Conservation (phyloP, 2,888 invertebrate species). For the Melipona bicolor region DNA sequence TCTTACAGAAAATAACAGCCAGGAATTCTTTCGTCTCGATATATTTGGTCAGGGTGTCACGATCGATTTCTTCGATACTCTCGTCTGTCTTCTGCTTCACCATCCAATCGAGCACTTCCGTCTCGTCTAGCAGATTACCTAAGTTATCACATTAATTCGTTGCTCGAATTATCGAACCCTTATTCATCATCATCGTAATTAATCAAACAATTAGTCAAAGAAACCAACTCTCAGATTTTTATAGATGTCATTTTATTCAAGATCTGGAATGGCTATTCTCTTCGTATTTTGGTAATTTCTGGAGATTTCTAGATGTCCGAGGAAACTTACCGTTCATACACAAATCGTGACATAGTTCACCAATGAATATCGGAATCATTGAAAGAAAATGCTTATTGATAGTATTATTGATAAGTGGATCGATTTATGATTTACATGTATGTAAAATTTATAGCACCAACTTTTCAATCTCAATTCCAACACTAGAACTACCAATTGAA, state of each 20-base stretch:
- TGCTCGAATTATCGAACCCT: constrained; percentile 13
- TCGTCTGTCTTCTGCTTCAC: constrained; percentile 95
- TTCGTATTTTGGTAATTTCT: constrained; percentile 2
- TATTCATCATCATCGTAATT: not conserved
- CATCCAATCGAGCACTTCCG: constrained; percentile 95
- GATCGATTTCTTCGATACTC: constrained; percentile 95
- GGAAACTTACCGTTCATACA: constrained; percentile 35
- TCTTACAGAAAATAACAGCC: constrained; percentile 96
- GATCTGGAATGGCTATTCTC: constrained; percentile 72
- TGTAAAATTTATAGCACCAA: not conserved
- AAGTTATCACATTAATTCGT: constrained; percentile 53
- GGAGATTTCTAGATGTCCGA: constrained; percentile 51
- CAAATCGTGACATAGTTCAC: not conserved
- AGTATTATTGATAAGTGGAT: not conserved
- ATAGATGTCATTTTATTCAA: not conserved
- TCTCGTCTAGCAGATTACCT: constrained; percentile 92
- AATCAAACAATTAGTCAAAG: not conserved
- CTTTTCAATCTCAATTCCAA: no score
- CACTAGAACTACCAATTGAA: no score
- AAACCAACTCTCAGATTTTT: not conserved
- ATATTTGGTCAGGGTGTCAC: constrained; percentile 92
- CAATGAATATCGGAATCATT: not conserved
- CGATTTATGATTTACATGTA: not conserved
- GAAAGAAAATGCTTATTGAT: not conserved
- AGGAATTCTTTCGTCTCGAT: constrained; percentile 96